Evolutionary conservation across 2,797 vertebrate genomes (phyloP).

Genomic region (Lacerta bilineata): DNA sequence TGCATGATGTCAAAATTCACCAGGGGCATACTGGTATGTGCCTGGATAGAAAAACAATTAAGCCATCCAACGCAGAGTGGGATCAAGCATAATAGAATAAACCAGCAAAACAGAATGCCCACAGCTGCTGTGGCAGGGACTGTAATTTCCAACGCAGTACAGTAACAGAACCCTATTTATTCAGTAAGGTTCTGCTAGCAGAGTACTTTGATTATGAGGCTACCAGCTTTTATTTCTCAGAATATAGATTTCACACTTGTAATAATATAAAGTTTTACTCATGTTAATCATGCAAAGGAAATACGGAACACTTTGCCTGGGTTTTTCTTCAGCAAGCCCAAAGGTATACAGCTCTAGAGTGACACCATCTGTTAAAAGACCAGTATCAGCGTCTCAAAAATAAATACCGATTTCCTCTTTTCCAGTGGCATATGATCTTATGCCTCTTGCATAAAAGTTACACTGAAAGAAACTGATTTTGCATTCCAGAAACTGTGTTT

Average conservation of each 20-base stretch:
- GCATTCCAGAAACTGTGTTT: too few relatives aligned
- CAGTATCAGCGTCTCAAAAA: background rate
- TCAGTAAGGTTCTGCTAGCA: background rate
- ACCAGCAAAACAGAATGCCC: background rate
- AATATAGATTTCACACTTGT: conserved; percentile 29
- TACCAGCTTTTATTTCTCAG: conserved; percentile 20
- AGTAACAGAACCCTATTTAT: background rate
- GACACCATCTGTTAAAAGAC: conserved; percentile 64
- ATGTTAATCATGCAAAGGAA: background rate
- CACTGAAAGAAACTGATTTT: too few relatives aligned
- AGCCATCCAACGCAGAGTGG: background rate
- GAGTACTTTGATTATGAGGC: conserved; percentile 8
- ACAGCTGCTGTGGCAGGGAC: background rate
- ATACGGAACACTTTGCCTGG: background rate
- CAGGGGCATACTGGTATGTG: background rate
- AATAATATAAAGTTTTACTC: conserved; percentile 26
- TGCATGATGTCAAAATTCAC: background rate
- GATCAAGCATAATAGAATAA: background rate
- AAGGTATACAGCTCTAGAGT: conserved; percentile 43
- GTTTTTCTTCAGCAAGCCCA: background rate
- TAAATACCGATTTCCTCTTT: background rate
- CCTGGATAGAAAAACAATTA: background rate
- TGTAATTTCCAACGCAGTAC: background rate
- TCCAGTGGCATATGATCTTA: background rate
- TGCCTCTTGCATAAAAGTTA: background rate